phyloP scores from a whole-genome alignment of 2,797 vertebrate genomes.

The Acanthurus leucopareius region DNA sequence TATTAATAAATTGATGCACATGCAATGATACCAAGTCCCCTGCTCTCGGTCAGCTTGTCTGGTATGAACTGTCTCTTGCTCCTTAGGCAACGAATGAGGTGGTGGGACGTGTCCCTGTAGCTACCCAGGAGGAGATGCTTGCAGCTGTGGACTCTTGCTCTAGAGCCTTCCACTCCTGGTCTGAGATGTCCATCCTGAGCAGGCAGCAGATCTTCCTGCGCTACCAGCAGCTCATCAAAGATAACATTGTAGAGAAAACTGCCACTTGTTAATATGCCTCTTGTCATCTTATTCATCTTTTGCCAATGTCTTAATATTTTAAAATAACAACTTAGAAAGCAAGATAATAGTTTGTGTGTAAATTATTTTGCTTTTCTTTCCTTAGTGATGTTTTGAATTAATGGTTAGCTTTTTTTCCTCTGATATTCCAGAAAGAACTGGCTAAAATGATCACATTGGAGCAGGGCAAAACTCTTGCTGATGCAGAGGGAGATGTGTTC shows the following conservation, averaged over 20 bases:
- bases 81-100: constrained; percentile 96
- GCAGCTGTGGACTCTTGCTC: constrained; percentile 93
- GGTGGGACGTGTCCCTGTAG: constrained; percentile 92
- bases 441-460: constrained; percentile 94
- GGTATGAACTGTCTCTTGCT: constrained; percentile 31
- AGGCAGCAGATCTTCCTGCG: constrained; percentile 96
- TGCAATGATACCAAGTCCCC: not conserved
- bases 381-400: not conserved
- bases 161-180: constrained; percentile 90
- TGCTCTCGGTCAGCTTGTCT: constrained; percentile 48
- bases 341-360: not conserved
- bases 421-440: constrained; percentile 93
- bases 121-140: constrained; percentile 94
- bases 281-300: not conserved
- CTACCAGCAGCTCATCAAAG: constrained; percentile 98
- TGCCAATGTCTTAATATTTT: not conserved
- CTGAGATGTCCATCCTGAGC: constrained; percentile 94
- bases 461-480: constrained; percentile 98
- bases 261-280: rapidly evolving
- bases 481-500: constrained; percentile 98
- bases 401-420: not conserved
- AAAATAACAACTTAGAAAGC: not conserved
- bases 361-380: not conserved
- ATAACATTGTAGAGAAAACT: constrained; percentile 90
- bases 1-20: constrained; percentile 49